Evolutionary conservation across 2,888 invertebrate genomes (phyloP), one percentile per base, ranked within the genome.

Genomic region (Synergus umbraculus): DNA sequence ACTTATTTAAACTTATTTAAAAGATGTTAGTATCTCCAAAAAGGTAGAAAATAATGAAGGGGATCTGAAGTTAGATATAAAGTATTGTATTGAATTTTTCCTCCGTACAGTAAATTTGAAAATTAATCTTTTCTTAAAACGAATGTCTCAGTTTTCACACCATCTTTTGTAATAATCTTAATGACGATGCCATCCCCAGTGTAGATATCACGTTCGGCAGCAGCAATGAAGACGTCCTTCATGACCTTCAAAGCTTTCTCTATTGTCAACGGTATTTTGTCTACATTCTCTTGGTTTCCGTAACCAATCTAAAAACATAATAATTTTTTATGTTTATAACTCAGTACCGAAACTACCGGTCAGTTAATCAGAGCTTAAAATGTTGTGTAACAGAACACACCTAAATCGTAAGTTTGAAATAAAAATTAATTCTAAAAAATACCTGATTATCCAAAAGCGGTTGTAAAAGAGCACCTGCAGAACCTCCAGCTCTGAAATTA

Each of bases 131-230:
- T 96, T 90, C 99, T 95, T 82, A 99, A 94, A 82, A 95, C 94
- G 92, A 97, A 97, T 8, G 86, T 91, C 86, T 95, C 95, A 90
- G 95, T 95, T 90, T 95, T 94, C 81, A 97, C 94, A 0, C 98
- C 98, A 92, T 96, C 96, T 86, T 97, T 97, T 22, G 98, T 98
- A 85, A 99, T 96, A 82, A 98, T 94, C 87, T 97, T 95, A 85
- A 99, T 96, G 81, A 94, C 93, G 86, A 99, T 96, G 80, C 95
- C 95, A 93, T 99, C 99, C 76, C 99, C 99, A 80, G 99, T 99
- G 89, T 98, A 97, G 89, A 99, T 99, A 92, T 99, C 99, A 90
- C 99, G 95, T 92, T 99, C 99, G 1, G 99, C 97, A 4, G 99
- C 99, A 78, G 99, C 98, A 87, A 98, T 98, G 91, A 99, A 99